These are phyloP conservation scores for Enteromius fasciolatus DNA, from an alignment of 2,797 vertebrate species.

Conservation along the genomic window DNA sequence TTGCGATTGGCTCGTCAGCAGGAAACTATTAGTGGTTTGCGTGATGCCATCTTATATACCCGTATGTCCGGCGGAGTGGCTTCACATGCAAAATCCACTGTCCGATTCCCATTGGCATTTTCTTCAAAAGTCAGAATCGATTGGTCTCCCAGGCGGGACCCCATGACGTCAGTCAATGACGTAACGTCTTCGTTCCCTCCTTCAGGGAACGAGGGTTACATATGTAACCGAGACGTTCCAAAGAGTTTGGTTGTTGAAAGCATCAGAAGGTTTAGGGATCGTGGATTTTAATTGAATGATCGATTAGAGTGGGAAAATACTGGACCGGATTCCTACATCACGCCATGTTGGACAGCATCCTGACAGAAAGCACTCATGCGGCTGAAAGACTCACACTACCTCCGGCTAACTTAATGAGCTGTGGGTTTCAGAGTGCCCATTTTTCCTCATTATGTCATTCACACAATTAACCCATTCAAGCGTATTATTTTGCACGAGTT, in stretches of 20 bases:
- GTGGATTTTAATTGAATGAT: slow-evolving; percentile 34
- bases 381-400: slow-evolving; percentile 24
- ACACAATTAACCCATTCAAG: slow-evolving; percentile 34
- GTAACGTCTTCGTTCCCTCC: no score
- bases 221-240: not conserved
- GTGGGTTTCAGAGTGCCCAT: slow-evolving; percentile 24
- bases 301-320: slow-evolving; percentile 33
- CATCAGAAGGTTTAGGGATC: slow-evolving; percentile 23
- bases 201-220: no score
- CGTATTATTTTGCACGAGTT: not conserved
- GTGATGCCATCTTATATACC: no score
- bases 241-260: slow-evolving; percentile 6
- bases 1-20: no score
- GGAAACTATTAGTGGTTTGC: no score
- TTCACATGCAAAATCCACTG: no score
- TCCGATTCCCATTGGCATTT: no score
- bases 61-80: no score
- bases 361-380: slow-evolving; percentile 29
- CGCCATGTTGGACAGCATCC: slow-evolving; percentile 1
- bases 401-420: slow-evolving; percentile 40
- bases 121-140: no score
- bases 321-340: slow-evolving; percentile 17
- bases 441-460: slow-evolving; percentile 47
- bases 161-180: no score
- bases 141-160: no score